Base-by-base conservation (phyloP, 2,113 vertebrate species). In the Chaetorhynchus papuensis region DNA sequence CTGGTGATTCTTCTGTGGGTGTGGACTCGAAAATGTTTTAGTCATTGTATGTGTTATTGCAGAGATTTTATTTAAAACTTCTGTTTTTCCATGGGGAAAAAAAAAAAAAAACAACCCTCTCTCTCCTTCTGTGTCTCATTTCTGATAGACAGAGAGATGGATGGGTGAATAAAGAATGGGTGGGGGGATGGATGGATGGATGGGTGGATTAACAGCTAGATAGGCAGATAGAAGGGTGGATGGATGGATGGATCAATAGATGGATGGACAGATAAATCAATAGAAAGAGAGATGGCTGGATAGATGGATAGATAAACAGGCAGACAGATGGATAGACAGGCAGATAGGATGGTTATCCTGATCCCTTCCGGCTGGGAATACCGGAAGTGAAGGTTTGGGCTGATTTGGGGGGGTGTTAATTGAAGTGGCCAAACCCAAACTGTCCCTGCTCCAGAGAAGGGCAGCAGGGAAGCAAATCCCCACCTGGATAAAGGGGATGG, bases 11-110 rank as follows among this genome's bases (percentile, higher is more conserved):
- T 60, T 94, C 94, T 83, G 90, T 94, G 93, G 91, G 92, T 87
- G 95, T 94, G 83, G 74, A 94, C 79, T 76, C 0, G 5, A 81
- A 88, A 81, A 89, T 83, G 81, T 77, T 96, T 94, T 93, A 93
- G 94, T 95, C 94, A 93, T 92, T 90, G 68, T 83, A 60, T 88
- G 86, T 94, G 96, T 88, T 86, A 90, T 80, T 93, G 93, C 95
- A 89, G 83, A 70, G 80, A 70, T 88, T 74, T 95, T 88, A 93
- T 93, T 95, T 92, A 88, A 95, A 95, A 92, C 86, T 71, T 76
- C 15, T 49, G 63, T 3, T 86, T 92, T 88, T 63, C 52, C 56
- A 44, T 6, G 23, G 41, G 19, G 87, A 37, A 44, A 39, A 59
- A 87, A 93, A 45, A 45, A 26, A 59, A 39, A 39, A 39, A 39